Conservation (phyloP, 2,888 invertebrate species). For the Coenonympha glycerion region DNA sequence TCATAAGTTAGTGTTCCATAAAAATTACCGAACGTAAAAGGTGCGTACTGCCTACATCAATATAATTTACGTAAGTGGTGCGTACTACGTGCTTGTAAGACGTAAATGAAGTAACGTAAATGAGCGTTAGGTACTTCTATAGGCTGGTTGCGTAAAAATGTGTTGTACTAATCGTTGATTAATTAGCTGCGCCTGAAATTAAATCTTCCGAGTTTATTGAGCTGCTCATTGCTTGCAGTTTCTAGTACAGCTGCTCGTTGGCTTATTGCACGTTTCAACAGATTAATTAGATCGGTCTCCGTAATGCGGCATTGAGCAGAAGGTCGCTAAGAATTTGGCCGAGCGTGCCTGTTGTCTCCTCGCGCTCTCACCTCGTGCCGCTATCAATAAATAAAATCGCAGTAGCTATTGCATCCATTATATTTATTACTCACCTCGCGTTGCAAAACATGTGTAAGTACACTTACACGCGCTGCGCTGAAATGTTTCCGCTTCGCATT, state of each 20-base stretch:
- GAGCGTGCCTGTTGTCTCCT: constrained; percentile 53
- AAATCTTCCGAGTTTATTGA: not conserved
- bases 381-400: constrained; percentile 15
- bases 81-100: no score
- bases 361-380: constrained; percentile 17
- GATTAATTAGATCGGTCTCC: constrained; percentile 45
- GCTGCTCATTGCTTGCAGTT: not conserved
- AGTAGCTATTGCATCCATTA: constrained; percentile 11
- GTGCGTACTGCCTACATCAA: no score
- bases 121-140: no score
- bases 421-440: constrained; percentile 8
- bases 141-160: no score
- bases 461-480: constrained; percentile 1
- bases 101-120: no score
- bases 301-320: constrained; percentile 66
- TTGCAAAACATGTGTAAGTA: constrained; percentile 2
- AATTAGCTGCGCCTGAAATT: not conserved
- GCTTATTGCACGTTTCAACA: constrained; percentile 2
- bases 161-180: no score
- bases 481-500: constrained; percentile 19
- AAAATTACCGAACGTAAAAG: no score
- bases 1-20: no score
- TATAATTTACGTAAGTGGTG: no score
- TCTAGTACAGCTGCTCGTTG: not conserved
- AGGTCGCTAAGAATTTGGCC: constrained; percentile 77